phyloP scores from a whole-genome alignment of 2,888 invertebrate genomes.

The Druceiella hillmani region DNA sequence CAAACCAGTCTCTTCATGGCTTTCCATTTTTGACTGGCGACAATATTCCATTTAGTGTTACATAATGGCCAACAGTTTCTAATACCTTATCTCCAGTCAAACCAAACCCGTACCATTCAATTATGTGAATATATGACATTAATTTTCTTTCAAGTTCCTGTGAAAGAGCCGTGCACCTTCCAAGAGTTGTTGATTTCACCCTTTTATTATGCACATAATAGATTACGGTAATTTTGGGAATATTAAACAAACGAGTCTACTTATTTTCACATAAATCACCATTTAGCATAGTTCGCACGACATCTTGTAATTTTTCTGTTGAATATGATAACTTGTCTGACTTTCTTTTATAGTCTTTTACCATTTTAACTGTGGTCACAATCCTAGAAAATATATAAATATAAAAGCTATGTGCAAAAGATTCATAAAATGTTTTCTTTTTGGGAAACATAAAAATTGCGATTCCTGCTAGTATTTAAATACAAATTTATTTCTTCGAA shows the following conservation, averaged over 20 bases:
- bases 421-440: too few species aligned
- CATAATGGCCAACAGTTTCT: constrained; percentile 26
- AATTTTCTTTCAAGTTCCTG: constrained; percentile 24
- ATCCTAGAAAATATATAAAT: too few species aligned
- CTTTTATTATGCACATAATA: constrained; percentile 22
- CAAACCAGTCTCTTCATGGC: constrained; percentile 29
- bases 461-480: too few species aligned
- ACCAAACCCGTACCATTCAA: constrained; percentile 30
- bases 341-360: constrained; percentile 16
- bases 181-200: constrained; percentile 20
- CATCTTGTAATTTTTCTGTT: constrained; percentile 5
- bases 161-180: constrained; percentile 24
- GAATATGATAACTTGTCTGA: constrained; percentile 11
- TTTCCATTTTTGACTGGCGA: constrained; percentile 27
- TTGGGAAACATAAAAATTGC: too few species aligned
- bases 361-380: too few species aligned
- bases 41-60: constrained; percentile 23
- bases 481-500: too few species aligned
- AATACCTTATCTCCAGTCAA: constrained; percentile 28
- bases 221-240: constrained; percentile 20
- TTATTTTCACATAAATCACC: constrained; percentile 13
- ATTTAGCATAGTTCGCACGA: constrained; percentile 5
- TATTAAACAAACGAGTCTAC: constrained; percentile 16
- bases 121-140: constrained; percentile 23
- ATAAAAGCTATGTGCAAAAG: too few species aligned